Conservation (phyloP, 37 sponge, comb jelly and placozoan species). For the Dysidea cf. avara region DNA sequence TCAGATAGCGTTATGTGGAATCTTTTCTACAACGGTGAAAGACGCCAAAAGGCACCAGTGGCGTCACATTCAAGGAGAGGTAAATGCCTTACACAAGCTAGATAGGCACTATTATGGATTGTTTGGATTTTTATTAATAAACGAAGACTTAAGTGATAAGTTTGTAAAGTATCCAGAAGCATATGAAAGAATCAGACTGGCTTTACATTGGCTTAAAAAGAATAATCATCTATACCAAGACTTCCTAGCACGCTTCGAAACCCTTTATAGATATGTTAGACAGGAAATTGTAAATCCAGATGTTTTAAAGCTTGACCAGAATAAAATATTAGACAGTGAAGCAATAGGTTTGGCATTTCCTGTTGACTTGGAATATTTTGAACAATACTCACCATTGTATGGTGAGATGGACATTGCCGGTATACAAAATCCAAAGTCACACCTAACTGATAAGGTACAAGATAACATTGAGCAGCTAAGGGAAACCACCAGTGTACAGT, state of each 20-base stretch:
- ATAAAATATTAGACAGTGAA: background rate
- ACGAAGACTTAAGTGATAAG: background rate
- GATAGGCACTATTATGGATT: constrained; percentile 7
- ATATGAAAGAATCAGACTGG: background rate
- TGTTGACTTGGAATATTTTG: background rate
- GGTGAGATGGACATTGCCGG: background rate
- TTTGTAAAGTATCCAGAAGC: background rate
- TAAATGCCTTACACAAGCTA: background rate
- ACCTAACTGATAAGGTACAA: background rate
- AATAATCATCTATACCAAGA: background rate
- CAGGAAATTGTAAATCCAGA: background rate
- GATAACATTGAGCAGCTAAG: background rate
- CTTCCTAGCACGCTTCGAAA: background rate
- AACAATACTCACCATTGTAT: background rate
- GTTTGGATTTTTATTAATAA: background rate
- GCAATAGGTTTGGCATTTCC: background rate
- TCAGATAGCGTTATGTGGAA: background rate
- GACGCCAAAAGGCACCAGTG: background rate
- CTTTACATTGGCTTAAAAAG: background rate
- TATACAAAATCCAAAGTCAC: background rate
- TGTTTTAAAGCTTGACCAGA: background rate
- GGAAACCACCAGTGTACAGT: background rate
- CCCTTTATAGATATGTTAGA: background rate
- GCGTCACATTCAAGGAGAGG: background rate
- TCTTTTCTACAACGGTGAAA: background rate